Evolutionary conservation across 2,113 vertebrate species (phyloP).

Genomic region (Phycodurus eques): DNA sequence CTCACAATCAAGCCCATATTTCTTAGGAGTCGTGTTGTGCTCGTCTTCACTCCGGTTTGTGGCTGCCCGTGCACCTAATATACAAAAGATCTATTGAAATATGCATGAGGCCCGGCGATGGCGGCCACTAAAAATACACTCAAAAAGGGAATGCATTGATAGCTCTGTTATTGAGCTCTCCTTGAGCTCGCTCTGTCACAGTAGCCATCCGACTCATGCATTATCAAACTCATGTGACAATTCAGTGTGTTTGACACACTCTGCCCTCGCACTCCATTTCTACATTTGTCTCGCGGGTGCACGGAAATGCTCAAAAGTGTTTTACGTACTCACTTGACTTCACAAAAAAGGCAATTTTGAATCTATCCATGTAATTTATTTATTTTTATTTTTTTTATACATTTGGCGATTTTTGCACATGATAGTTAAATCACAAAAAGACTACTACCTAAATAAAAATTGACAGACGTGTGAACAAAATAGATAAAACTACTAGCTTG

Average conservation of each 20-base stretch:
- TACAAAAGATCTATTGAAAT: conserved; percentile 83
- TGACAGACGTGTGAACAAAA: no score
- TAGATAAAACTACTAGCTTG: no score
- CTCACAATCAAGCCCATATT: conserved; percentile 77
- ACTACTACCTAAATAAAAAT: neutral
- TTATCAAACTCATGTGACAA: conserved; percentile 60
- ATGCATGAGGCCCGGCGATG: conserved; percentile 79
- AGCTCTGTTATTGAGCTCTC: conserved; percentile 83
- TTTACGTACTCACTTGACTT: neutral
- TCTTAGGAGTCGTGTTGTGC: conserved; percentile 78
- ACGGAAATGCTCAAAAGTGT: conserved; percentile 13
- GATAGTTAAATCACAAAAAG: neutral
- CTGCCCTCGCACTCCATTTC: conserved; percentile 9
- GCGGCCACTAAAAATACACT: conserved; percentile 82
- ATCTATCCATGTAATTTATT: neutral
- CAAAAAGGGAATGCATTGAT: conserved; percentile 82
- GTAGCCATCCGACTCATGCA: conserved; percentile 63
- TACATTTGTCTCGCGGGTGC: conserved; percentile 16
- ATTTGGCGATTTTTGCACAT: neutral
- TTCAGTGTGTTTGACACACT: conserved; percentile 27
- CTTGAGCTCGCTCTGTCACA: conserved; percentile 77
- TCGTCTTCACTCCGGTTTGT: conserved; percentile 70
- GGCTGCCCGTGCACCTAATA: conserved; percentile 75
- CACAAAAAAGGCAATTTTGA: neutral
- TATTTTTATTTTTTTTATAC: neutral